Base-by-base conservation (phyloP, 2,797 vertebrate species). In the Galagoides demidoff region DNA sequence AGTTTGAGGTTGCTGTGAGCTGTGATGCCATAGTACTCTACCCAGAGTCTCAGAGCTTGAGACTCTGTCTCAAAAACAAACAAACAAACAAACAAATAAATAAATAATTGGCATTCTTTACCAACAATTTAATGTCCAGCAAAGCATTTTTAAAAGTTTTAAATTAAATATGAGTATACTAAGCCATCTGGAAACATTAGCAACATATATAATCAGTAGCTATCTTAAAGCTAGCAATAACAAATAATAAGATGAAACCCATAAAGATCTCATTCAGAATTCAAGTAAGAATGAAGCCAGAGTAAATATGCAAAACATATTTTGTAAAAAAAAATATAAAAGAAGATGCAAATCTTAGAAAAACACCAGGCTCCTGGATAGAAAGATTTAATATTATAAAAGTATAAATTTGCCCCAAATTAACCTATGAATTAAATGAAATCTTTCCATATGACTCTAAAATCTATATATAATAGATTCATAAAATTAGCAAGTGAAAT, bases 101-200 rank as follows among this genome's bases (percentile, higher is more conserved):
- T 43, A 43, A 43, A 43, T 45, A 45, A 92, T 63, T 84, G 74
- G 20, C 78, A 76, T 57, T 85, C 43, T 52, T 64, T 91, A 34
- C 14, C 45, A 94, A 87, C 55, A 92, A 76, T 85, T 29, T 92
- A n/a, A 85, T 29, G 4, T 81, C 49, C 14, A 94, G 45, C 2
- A 27, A 95, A 94, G 70, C n/a, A 90, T 76, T 76, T 76, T 59
- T 25, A 84, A 94, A 94, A 88, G 39, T 87, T 87, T 84, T 85
- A 81, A 96, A 94, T 93, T 85, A 90, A 83, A 68, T 37, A 90
- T 74, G 22, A 86, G 14, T 76, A 87, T 84, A 87, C 43, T 81
- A 84, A 88, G 34, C 17, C 49, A 94, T 37, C 61, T 88, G 86
- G 57, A 92, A 87, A 94, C 16, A 85, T 43, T 77, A 81, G 55